Evolutionary conservation across 2,888 invertebrate species (phyloP).

Genomic region (Anarsia innoxiella): DNA sequence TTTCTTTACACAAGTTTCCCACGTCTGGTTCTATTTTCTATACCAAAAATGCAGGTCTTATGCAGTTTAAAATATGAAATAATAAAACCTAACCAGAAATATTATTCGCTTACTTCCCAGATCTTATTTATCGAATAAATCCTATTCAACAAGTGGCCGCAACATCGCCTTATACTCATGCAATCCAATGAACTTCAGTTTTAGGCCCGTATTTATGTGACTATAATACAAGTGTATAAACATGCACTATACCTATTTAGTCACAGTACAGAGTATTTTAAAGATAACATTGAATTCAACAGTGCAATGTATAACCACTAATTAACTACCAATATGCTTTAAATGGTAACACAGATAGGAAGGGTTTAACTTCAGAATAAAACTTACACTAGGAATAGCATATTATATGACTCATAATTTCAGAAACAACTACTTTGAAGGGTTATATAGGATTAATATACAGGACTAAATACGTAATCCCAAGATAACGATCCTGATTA

Average conservation of each 20-base stretch:
- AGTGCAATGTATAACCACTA: conserved; percentile 24
- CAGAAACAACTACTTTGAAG: conserved; percentile 49
- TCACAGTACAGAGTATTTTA: conserved; percentile 26
- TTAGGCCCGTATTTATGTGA: conserved; percentile 15
- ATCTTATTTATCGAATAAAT: too few species aligned
- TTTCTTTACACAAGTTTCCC: too few species aligned
- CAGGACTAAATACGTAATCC: conserved; percentile 10
- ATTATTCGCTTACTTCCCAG: too few species aligned
- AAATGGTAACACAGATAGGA: conserved; percentile 45
- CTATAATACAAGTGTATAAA: conserved; percentile 3
- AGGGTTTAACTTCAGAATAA: conserved; percentile 55
- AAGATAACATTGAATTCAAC: conserved; percentile 38
- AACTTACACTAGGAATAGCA: conserved; percentile 52
- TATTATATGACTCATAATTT: conserved; percentile 36
- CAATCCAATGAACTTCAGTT: too few species aligned
- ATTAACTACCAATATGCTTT: conserved; percentile 37
- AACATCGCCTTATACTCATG: too few species aligned
- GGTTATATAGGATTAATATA: conserved; percentile 36
- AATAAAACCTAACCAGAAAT: too few species aligned
- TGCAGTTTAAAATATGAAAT: too few species aligned
- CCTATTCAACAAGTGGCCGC: too few species aligned
- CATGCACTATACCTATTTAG: conserved; percentile 12
- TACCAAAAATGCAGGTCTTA: too few species aligned
- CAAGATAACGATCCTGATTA: conserved; percentile 6
- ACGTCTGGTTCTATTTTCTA: too few species aligned